A percentile compares a stretch with the other conserved stretches of the same genome.
Evolutionary conservation across 2,797 vertebrate species (phyloP).

Genomic region (Acomys russatus): DNA sequence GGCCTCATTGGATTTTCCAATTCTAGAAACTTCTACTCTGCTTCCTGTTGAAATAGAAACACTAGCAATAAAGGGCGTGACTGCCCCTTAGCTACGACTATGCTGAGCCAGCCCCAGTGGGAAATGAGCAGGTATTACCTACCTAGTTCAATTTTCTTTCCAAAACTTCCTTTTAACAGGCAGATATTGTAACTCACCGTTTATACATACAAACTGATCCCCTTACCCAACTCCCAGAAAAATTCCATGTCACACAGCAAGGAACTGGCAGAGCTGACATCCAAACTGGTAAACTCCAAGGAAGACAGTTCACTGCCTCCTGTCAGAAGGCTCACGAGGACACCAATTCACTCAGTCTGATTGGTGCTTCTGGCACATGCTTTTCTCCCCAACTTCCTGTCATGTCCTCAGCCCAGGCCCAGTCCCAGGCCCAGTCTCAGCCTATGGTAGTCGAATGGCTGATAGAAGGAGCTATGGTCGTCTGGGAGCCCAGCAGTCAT

Average conservation of each 20-base stretch:
- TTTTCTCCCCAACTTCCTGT: too few relatives aligned
- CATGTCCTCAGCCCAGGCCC: slow-evolving; percentile 84
- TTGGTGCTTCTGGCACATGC: background rate
- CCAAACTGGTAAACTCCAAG: background rate
- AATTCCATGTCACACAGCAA: background rate
- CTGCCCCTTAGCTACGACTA: background rate
- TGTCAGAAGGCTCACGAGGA: background rate
- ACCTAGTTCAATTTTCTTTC: background rate
- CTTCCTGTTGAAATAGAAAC: background rate
- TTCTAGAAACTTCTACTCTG: background rate
- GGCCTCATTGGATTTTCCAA: background rate
- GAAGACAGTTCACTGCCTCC: accelerated
- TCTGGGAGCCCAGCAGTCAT: slow-evolving; percentile 87
- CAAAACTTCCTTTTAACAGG: background rate
- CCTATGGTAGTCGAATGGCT: slow-evolving; percentile 88
- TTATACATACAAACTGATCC: background rate
- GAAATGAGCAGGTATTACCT: background rate
- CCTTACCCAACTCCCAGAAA: background rate
- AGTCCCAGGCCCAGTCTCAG: slow-evolving; percentile 61
- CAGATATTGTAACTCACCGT: background rate
- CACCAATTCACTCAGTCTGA: accelerated
- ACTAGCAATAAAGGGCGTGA: background rate
- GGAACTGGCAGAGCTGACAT: background rate
- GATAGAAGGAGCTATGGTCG: slow-evolving; percentile 90
- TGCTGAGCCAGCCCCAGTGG: background rate